Percentiles rank a stretch among this genome's conserved stretches.
phyloP scores from a whole-genome alignment of 2,888 invertebrate genomes.

The Heliconius erato region DNA sequence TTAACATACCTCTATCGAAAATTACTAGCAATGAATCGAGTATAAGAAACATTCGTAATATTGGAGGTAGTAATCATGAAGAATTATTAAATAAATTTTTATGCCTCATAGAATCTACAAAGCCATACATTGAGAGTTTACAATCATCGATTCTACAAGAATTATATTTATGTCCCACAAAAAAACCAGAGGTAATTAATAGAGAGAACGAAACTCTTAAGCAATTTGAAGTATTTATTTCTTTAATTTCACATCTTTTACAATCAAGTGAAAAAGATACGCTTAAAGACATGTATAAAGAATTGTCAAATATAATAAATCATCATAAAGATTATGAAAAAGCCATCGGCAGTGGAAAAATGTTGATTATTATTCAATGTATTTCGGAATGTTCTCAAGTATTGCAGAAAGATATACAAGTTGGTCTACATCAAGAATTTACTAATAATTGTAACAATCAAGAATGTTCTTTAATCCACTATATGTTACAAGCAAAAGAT shows the following conservation, averaged over 20 bases:
- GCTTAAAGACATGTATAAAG: constrained; percentile 43
- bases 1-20: constrained; percentile 59
- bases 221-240: constrained; percentile 14
- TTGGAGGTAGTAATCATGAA: constrained; percentile 51
- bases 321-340: constrained; percentile 70
- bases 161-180: constrained; percentile 33
- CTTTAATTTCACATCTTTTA: constrained; percentile 9
- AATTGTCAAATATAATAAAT: constrained; percentile 61
- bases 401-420: constrained; percentile 56
- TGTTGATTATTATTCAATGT: constrained; percentile 71
- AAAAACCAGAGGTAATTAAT: constrained; percentile 36
- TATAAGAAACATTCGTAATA: constrained; percentile 28
- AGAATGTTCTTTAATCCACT: background rate
- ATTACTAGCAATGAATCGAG: constrained; percentile 23
- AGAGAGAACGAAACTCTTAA: constrained; percentile 6
- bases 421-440: background rate
- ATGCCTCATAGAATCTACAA: constrained; percentile 48
- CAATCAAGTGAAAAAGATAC: background rate
- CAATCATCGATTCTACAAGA: constrained; percentile 43
- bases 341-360: constrained; percentile 67
- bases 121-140: constrained; percentile 56
- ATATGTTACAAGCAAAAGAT: background rate
- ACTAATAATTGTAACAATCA: background rate
- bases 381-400: constrained; percentile 71
- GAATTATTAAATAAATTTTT: constrained; percentile 54